Conservation (phyloP, 2,797 vertebrate species). For the Enteromius mattozi region DNA sequence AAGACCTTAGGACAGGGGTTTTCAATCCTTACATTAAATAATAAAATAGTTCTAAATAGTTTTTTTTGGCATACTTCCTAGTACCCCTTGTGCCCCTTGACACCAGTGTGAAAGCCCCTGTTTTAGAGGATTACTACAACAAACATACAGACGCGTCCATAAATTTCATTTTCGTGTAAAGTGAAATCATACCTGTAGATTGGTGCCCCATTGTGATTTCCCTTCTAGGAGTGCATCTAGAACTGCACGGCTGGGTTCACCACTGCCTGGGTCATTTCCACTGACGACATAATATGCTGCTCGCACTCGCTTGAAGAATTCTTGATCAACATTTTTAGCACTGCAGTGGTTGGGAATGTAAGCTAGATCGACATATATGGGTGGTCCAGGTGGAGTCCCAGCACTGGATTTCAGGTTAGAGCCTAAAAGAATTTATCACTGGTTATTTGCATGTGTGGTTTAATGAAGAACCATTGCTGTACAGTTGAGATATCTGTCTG, state of each 20-base stretch:
- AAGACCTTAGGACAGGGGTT: not conserved
- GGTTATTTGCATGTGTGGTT: not conserved
- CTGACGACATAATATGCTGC: slow-evolving; percentile 96
- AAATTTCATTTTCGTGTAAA: not conserved
- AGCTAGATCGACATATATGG: slow-evolving; percentile 95
- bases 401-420: slow-evolving; percentile 81
- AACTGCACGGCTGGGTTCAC: slow-evolving; percentile 93
- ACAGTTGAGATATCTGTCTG: not conserved
- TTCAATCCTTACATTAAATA: not conserved
- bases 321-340: slow-evolving; percentile 96
- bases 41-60: no score
- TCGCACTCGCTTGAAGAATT: slow-evolving; percentile 94
- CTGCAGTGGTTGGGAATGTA: slow-evolving; percentile 99
- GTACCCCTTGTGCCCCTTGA: not conserved
- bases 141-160: not conserved
- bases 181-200: slow-evolving; percentile 88
- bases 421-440: slow-evolving; percentile 63
- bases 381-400: slow-evolving; percentile 79
- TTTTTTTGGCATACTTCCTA: no score
- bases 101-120: not conserved
- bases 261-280: slow-evolving; percentile 91
- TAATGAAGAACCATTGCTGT: slow-evolving; percentile 5
- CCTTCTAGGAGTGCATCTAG: slow-evolving; percentile 94
- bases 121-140: not conserved
- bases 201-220: slow-evolving; percentile 97